phyloP scores from a whole-genome alignment of 1,140 invertebrate genomes.

The Brachionus calyciflorus region DNA sequence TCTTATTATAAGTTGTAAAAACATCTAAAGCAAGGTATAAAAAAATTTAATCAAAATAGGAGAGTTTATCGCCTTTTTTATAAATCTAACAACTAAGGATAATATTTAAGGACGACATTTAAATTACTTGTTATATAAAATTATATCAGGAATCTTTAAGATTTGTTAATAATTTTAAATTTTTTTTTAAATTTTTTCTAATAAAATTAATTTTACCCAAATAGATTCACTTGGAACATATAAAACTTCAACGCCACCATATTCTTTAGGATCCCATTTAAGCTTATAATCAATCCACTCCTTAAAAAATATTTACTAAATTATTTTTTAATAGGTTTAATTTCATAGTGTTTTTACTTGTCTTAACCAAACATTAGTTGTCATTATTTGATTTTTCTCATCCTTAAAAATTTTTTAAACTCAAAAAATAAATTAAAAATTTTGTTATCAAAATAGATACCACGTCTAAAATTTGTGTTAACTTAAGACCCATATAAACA shows the following conservation, averaged over 20 bases:
- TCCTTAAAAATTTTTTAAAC: conserved; percentile 70
- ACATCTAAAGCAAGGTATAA: too few relatives aligned
- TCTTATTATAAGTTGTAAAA: too few relatives aligned
- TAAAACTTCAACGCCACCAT: conserved; percentile 79
- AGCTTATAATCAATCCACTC: conserved; percentile 96
- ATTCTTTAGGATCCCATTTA: conserved; percentile 94
- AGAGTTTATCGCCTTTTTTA: too few relatives aligned
- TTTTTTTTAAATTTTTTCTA: background rate
- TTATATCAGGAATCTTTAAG: conserved; percentile 80
- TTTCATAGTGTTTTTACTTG: background rate
- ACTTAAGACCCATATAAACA: conserved; percentile 90
- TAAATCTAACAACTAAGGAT: too few relatives aligned
- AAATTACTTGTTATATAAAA: conserved; percentile 86
- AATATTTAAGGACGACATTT: conserved; percentile 62
- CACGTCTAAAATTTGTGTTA: conserved; percentile 98
- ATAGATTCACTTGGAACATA: conserved; percentile 96
- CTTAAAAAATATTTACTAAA: conserved; percentile 64
- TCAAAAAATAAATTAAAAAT: background rate
- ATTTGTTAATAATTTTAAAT: background rate
- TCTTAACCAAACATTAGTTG: conserved; percentile 85
- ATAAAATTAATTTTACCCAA: conserved; percentile 72
- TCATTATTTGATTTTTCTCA: conserved; percentile 98
- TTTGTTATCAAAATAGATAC: conserved; percentile 67
- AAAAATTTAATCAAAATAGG: too few relatives aligned
- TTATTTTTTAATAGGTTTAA: conserved; percentile 64